phyloP scores from a whole-genome alignment of 2,797 vertebrate genomes.

The Sebastes nivosus region DNA sequence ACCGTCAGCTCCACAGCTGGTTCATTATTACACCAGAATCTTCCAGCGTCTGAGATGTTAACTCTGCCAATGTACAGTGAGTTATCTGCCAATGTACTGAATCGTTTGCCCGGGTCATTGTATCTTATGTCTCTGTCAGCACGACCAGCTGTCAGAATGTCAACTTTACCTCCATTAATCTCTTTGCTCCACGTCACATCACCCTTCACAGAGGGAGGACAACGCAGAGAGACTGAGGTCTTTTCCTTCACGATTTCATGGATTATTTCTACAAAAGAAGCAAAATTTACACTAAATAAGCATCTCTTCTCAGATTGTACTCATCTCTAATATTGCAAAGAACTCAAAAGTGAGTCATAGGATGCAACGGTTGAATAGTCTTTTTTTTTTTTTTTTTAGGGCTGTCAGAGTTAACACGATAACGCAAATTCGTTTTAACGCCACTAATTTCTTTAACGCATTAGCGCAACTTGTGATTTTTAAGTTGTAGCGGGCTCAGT shows the following conservation, averaged over 20 bases:
- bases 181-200: not conserved
- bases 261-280: not conserved
- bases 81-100: fast-evolving
- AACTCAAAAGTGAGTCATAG: no score
- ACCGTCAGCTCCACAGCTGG: not conserved
- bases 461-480: fast-evolving
- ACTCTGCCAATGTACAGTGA: fast-evolving
- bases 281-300: no score
- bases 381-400: no score
- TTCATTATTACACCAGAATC: slow-evolving; percentile 5
- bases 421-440: no score
- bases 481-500: no score
- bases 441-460: no score
- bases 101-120: fast-evolving
- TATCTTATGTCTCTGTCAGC: fast-evolving
- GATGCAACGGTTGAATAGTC: no score
- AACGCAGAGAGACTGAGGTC: fast-evolving
- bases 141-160: not conserved
- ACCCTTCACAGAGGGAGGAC: not conserved
- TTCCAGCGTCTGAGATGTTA: not conserved
- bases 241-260: not conserved
- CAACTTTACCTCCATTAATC: fast-evolving
- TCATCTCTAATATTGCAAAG: not conserved
- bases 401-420: no score
- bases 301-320: not conserved